Evolutionary conservation across 2,797 vertebrate species (phyloP).

Genomic region (Phataginus tricuspis): DNA sequence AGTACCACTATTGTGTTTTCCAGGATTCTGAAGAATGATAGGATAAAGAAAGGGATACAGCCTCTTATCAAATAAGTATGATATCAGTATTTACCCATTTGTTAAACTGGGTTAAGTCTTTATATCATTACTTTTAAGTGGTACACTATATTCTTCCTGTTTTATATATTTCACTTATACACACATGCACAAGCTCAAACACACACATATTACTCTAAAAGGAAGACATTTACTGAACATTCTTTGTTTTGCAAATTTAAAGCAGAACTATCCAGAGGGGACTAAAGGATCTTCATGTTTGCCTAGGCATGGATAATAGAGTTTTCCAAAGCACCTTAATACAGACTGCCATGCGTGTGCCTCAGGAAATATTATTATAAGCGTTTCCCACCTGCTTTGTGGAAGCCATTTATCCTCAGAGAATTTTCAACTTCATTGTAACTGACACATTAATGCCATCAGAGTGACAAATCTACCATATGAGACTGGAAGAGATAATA

Average conservation of each 20-base stretch:
- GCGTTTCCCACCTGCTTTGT: background rate
- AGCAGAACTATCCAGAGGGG: background rate
- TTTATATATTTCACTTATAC: background rate
- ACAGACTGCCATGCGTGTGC: background rate
- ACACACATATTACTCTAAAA: background rate
- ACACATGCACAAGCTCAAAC: background rate
- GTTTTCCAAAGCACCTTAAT: background rate
- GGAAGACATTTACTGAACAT: background rate
- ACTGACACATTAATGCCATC: background rate
- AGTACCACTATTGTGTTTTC: background rate
- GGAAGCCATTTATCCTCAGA: background rate
- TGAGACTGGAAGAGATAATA: background rate
- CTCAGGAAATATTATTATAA: background rate
- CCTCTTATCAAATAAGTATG: too few relatives aligned
- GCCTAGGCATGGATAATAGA: background rate
- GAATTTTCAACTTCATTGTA: conserved; percentile 4
- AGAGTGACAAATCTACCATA: background rate
- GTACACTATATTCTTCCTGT: background rate
- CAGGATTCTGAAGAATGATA: background rate
- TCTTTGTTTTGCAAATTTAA: background rate
- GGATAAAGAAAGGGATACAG: background rate
- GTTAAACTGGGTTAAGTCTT: background rate
- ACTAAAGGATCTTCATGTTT: background rate
- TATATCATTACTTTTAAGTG: background rate
- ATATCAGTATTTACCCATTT: background rate